These are phyloP conservation scores for Phengaris arion DNA, from an alignment of 2,888 invertebrate species.

Conservation along the genomic window DNA sequence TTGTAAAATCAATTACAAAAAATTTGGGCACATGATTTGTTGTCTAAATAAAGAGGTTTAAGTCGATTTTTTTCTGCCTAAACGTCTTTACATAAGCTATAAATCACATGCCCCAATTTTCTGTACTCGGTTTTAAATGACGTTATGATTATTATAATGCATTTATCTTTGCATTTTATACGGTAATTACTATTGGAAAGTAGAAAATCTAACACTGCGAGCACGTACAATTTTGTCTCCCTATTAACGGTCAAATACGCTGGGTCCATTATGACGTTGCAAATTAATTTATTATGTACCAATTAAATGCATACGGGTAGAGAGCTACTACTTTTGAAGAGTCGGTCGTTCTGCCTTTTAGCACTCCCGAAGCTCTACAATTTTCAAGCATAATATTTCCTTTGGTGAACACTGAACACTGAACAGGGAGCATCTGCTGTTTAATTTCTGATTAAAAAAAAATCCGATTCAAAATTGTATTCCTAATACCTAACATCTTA, in stretches of 20 bases:
- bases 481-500: neutral
- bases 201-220: neutral
- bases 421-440: neutral
- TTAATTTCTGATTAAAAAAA: neutral
- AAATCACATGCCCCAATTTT: no score
- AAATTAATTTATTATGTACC: slow-evolving; percentile 16
- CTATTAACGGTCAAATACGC: slow-evolving; percentile 9
- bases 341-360: neutral
- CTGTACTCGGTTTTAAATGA: no score
- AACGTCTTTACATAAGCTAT: no score
- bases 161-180: neutral
- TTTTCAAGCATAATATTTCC: no score
- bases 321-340: neutral
- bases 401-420: neutral
- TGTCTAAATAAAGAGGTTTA: no score
- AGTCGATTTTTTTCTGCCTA: no score
- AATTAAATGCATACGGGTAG: slow-evolving; percentile 22
- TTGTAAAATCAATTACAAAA: no score
- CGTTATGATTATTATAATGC: no score
- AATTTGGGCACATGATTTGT: no score
- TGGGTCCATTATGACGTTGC: slow-evolving; percentile 16
- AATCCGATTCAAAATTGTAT: neutral
- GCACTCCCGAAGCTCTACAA: neutral
- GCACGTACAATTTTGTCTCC: neutral
- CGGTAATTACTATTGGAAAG: neutral